Evolutionary conservation across 2,888 invertebrate species (phyloP), one percentile per base, ranked within the genome.

Genomic region (Archaeoteleia sp.): DNA sequence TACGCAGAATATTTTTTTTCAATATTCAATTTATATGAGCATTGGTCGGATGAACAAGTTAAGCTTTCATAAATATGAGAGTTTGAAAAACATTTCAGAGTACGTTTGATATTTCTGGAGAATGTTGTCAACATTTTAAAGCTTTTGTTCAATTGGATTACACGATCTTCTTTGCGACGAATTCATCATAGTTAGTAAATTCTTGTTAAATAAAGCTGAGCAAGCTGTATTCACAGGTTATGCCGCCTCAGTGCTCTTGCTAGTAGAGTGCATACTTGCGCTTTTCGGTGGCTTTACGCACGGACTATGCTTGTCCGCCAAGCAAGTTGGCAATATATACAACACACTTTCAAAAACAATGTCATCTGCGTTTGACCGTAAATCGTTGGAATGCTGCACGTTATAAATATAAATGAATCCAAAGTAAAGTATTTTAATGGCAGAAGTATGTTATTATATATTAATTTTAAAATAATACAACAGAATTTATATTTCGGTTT

Each of bases 271-370:
- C 46, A 58, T 66, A 53, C 42, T 66, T 42, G 53, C 53, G 42
- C 53, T 48, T 48, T 42, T 17, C 8, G 48, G 35, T 37, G 58
- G 53, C 48, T 65, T 58, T 42, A 53, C 58, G 48, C 53, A 66
- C 51, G n/a, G 58, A 58, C 65, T 58, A 53, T 53, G 65, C 58
- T 66, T 48, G 53, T 58, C 65, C 42, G 65, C 53, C 29, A 12
- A 35, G 23, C 42, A 54, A 58, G 53, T 48, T 53, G 58, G 39
- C 35, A 42, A 30, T 58, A 42, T 30, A 40, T 23, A 30, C 42
- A 40, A 27, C 40, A 8, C 39, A 35, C 45, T 51, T 29, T n/a
- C n/a, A n/a, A n/a, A 23, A 55, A 65, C 29, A 57, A 57, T 12
- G 57, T 45, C 51, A 51, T 58, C 53, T 30, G 46, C 46, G 35